Conservation (phyloP, 2,797 vertebrate genomes). For the Hozukius guyotensis region DNA sequence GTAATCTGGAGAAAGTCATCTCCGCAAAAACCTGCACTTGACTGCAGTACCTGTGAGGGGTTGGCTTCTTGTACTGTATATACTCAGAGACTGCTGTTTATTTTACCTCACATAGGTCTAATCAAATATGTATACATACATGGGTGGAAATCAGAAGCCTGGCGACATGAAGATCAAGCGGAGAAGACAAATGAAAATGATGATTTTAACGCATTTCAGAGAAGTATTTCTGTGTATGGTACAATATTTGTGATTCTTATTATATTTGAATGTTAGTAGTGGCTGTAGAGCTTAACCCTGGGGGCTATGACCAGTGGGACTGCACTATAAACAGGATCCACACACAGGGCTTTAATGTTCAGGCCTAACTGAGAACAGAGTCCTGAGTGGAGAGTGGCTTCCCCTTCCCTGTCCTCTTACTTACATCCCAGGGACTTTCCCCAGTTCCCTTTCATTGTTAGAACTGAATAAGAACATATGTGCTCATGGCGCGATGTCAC, state of each 20-base stretch:
- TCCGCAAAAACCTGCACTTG: slow-evolving; percentile 40
- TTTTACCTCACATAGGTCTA: slow-evolving; percentile 74
- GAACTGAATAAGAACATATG: slow-evolving; percentile 44
- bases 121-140: slow-evolving; percentile 57
- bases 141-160: slow-evolving; percentile 33
- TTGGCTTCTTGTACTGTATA: slow-evolving; percentile 67
- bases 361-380: slow-evolving; percentile 28
- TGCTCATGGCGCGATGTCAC: slow-evolving; percentile 52
- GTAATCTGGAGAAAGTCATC: slow-evolving; percentile 47
- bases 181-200: slow-evolving; percentile 33
- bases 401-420: neutral
- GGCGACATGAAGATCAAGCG: slow-evolving; percentile 36
- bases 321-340: slow-evolving; percentile 61
- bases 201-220: slow-evolving; percentile 63
- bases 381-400: slow-evolving; percentile 41
- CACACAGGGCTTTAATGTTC: slow-evolving; percentile 44
- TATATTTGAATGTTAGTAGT: slow-evolving; percentile 75
- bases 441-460: slow-evolving; percentile 46
- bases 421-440: slow-evolving; percentile 48
- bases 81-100: slow-evolving; percentile 76
- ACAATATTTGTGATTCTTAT: slow-evolving; percentile 71
- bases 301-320: slow-evolving; percentile 46
- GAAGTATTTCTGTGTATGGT: slow-evolving; percentile 68
- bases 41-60: slow-evolving; percentile 43
- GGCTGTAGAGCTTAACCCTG: slow-evolving; percentile 60